Base-by-base conservation (phyloP, 1,140 invertebrate species). In the Scaptomyza hsui region DNA sequence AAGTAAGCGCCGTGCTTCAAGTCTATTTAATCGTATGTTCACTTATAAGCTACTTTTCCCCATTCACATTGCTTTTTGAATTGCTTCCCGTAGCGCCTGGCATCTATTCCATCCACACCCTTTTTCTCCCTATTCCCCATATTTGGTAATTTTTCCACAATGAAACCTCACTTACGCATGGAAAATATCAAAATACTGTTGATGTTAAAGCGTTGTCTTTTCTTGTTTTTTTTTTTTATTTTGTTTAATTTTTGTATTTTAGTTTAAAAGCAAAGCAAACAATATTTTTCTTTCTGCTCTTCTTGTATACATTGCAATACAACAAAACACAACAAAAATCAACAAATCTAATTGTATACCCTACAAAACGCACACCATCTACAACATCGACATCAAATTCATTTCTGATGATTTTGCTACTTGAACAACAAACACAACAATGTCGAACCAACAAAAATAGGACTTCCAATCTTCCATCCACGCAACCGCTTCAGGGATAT, bases 401-500 rank as follows among this genome's bases (percentile, higher is more conserved):
- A 47, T 52, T 63, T 47, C 59, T 55, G 76, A 70, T 55, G 49
- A 53, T 51, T 72, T 72, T 75, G 75, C 79, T 78, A 83, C 79
- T 75, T 51, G 49, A 71, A 5, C 75, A 59, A 59, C 37, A 70
- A 78, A 72, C 67, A 75, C 65, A 55, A 55, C 56, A 35, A 63
- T 63, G 60, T 70, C 65, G 60, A 82, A 69, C 55, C 59, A 56
- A 57, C 61, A 72, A 73, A 9, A 78, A 71, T 71, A 94, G 95
- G 95, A 92, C 93, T 94, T 70, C 95, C 95, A 74, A 94, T 95
- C 91, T 95, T 94, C 93, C 93, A 92, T 83, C 93, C 94, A 71
- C 93, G 94, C 65, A 94, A 94, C 85, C 95, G 95, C 24, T 94
- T 95, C 91, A 93, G 94, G 85, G 95, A 96, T 88, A 92, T 97